phyloP scores from a whole-genome alignment of 2,888 invertebrate genomes.

The Escarpia spicata region DNA sequence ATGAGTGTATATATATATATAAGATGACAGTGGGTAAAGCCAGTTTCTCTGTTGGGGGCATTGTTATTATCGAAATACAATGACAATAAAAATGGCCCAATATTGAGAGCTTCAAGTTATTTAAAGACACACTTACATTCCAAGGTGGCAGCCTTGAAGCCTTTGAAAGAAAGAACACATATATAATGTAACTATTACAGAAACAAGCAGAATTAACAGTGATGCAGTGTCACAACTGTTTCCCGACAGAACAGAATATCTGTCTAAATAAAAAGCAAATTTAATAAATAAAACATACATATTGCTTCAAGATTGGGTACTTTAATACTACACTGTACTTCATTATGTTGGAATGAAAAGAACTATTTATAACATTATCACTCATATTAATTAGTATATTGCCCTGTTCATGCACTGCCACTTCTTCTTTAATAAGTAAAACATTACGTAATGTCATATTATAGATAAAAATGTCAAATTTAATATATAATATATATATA shows the following conservation, averaged over 20 bases:
- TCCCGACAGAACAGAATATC: neutral
- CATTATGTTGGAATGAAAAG: neutral
- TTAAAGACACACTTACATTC: neutral
- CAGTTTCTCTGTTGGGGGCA: too few relatives aligned
- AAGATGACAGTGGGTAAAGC: too few relatives aligned
- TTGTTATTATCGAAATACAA: too few relatives aligned
- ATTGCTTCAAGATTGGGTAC: neutral
- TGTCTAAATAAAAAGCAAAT: neutral
- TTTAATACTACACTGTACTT: neutral
- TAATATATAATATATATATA: neutral
- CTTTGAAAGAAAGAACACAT: neutral
- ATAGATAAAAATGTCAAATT: neutral
- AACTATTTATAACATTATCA: neutral
- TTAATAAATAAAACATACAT: neutral
- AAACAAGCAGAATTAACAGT: neutral
- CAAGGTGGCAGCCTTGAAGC: neutral
- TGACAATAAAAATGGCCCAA: neutral
- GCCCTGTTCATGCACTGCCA: neutral
- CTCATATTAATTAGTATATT: neutral
- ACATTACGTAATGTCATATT: neutral
- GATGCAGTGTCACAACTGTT: neutral
- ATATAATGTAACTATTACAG: neutral
- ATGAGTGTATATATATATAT: neutral
- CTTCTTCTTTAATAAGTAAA: neutral
- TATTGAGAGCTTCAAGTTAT: neutral